These are phyloP conservation scores for Phycodurus eques DNA, from an alignment of 2,113 vertebrate species.

Conservation along the genomic window DNA sequence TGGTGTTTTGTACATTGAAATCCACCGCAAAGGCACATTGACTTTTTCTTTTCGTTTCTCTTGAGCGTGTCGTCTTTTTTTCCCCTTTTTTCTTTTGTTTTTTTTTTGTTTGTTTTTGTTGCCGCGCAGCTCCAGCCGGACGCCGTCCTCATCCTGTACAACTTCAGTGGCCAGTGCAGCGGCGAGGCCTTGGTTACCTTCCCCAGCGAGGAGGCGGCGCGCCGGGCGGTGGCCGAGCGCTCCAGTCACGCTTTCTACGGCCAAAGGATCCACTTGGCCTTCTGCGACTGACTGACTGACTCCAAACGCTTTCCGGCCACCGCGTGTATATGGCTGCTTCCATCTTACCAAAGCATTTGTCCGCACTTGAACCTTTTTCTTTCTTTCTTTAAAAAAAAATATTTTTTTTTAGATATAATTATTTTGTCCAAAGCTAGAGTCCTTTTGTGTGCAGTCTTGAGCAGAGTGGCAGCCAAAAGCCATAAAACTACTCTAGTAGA, in stretches of 20 bases:
- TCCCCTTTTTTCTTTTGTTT: neutral
- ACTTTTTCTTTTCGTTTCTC: too few relatives aligned
- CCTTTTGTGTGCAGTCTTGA: slow-evolving; percentile 18
- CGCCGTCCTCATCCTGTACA: slow-evolving; percentile 83
- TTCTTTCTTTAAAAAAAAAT: slow-evolving; percentile 12
- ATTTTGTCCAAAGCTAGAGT: slow-evolving; percentile 21
- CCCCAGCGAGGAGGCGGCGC: slow-evolving; percentile 80
- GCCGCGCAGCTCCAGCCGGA: slow-evolving; percentile 81
- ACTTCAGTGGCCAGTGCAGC: slow-evolving; percentile 86
- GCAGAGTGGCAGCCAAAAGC: slow-evolving; percentile 31
- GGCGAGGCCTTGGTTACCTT: slow-evolving; percentile 87
- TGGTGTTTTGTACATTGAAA: neutral
- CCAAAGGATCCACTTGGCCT: slow-evolving; percentile 75
- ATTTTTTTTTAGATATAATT: slow-evolving; percentile 6
- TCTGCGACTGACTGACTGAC: slow-evolving; percentile 69
- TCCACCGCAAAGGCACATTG: neutral
- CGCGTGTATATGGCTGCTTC: slow-evolving; percentile 9
- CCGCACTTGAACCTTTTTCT: slow-evolving; percentile 20
- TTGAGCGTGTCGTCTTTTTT: slow-evolving; percentile 24
- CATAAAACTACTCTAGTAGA: slow-evolving; percentile 43
- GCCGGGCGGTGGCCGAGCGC: slow-evolving; percentile 80
- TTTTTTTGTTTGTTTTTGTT: neutral
- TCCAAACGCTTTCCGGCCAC: neutral
- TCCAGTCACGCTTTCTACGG: slow-evolving; percentile 77
- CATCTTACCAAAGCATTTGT: slow-evolving; percentile 30